These are phyloP conservation scores for Eupithecia subfuscata DNA, from an alignment of 2,888 invertebrate species.

Conservation along the genomic window DNA sequence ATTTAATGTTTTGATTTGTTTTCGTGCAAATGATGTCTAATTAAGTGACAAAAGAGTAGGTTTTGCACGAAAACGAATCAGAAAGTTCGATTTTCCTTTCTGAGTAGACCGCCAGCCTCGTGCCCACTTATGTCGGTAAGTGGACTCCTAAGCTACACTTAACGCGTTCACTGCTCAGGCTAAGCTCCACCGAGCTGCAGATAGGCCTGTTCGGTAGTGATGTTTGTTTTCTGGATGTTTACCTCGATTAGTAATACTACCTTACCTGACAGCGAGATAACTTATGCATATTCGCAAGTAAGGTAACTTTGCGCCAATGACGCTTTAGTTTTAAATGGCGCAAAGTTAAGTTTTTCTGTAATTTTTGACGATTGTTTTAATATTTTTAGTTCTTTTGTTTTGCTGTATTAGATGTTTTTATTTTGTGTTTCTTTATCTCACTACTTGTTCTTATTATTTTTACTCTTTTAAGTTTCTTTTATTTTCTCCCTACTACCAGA, in stretches of 20 bases:
- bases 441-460: not conserved
- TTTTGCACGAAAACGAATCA: no score
- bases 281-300: not conserved
- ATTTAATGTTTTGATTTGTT: no score
- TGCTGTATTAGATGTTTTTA: not conserved
- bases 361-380: not conserved
- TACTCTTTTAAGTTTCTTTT: slow-evolving; percentile 22
- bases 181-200: not conserved
- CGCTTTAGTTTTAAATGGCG: not conserved
- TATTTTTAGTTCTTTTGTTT: not conserved
- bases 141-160: no score
- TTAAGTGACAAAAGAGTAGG: no score
- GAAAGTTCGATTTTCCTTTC: no score
- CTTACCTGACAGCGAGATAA: not conserved
- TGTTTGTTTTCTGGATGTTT: not conserved
- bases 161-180: no score
- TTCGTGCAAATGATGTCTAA: no score
- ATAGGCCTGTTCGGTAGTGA: not conserved
- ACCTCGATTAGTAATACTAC: no score
- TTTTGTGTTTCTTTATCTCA: not conserved
- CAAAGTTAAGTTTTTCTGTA: not conserved
- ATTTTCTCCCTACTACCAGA: slow-evolving; percentile 38
- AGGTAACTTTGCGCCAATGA: not conserved
- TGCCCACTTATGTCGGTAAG: no score
- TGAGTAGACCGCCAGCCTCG: no score